Conservation (phyloP, 2,888 invertebrate genomes). For the Acleris literana region DNA sequence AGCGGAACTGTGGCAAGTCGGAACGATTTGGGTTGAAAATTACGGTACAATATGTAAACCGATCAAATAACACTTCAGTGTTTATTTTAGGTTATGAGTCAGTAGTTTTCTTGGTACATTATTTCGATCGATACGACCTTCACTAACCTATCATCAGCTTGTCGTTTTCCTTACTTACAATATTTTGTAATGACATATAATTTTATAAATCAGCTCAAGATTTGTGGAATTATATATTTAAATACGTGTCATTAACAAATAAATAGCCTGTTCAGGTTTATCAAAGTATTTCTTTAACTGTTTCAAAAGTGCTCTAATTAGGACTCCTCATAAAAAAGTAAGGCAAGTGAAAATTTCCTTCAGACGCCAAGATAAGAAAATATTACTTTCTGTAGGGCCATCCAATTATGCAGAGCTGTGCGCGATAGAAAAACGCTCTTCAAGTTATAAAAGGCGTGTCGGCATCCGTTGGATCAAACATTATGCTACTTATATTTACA, state of each 20-base stretch:
- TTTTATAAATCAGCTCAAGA: no score
- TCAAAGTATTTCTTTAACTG: neutral
- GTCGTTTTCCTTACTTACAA: no score
- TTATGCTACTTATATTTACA: neutral
- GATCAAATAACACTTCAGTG: no score
- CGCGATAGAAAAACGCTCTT: slow-evolving; percentile 39
- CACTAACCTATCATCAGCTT: slow-evolving; percentile 4
- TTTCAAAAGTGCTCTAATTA: slow-evolving; percentile 6
- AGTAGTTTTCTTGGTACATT: neutral
- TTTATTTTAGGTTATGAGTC: no score
- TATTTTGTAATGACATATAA: no score
- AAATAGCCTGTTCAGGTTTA: no score
- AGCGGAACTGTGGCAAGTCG: neutral
- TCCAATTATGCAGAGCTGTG: slow-evolving; percentile 50
- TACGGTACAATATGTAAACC: no score
- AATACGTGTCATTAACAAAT: no score
- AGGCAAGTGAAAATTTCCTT: slow-evolving; percentile 25
- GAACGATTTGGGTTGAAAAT: no score
- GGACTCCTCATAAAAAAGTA: slow-evolving; percentile 23
- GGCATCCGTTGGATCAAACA: neutral
- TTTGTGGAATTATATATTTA: no score
- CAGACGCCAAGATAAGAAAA: slow-evolving; percentile 38
- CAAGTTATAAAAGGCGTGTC: slow-evolving; percentile 43
- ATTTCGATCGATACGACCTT: neutral
- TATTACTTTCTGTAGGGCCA: slow-evolving; percentile 45